Conservation (phyloP, 2,888 invertebrate species). For the Himalopsyche japonica region DNA sequence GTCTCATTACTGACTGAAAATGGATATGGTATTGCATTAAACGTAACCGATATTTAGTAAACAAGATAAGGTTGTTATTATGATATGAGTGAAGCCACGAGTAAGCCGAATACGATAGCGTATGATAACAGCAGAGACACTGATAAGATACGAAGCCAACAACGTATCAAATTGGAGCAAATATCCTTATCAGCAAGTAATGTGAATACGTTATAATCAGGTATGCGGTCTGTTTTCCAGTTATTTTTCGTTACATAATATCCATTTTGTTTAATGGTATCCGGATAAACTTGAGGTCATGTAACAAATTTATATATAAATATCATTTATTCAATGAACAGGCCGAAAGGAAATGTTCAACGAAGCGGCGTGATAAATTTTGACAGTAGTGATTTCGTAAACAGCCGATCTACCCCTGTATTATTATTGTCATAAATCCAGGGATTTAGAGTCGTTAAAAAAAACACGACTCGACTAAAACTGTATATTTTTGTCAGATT, state of each 20-base stretch:
- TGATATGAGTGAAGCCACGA: background rate
- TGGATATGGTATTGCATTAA: background rate
- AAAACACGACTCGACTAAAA: too few species aligned
- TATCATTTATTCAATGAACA: background rate
- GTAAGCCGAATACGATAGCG: background rate
- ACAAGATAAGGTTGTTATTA: background rate
- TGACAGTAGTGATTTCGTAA: too few species aligned
- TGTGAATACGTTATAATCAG: background rate
- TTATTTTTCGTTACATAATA: background rate
- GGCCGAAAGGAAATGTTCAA: too few species aligned
- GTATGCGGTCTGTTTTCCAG: background rate
- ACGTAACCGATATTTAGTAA: background rate
- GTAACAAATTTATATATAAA: background rate
- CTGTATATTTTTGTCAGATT: too few species aligned
- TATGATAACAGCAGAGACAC: background rate
- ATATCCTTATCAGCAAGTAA: background rate
- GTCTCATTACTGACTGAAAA: background rate
- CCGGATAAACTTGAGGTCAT: background rate
- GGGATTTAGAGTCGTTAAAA: too few species aligned
- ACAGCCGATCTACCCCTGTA: too few species aligned
- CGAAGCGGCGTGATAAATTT: too few species aligned
- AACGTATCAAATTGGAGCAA: background rate
- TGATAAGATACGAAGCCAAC: background rate
- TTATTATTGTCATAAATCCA: too few species aligned
- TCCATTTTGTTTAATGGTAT: background rate